Evolutionary conservation across 2,888 invertebrate genomes (phyloP).

Genomic region (Tipula confusa): DNA sequence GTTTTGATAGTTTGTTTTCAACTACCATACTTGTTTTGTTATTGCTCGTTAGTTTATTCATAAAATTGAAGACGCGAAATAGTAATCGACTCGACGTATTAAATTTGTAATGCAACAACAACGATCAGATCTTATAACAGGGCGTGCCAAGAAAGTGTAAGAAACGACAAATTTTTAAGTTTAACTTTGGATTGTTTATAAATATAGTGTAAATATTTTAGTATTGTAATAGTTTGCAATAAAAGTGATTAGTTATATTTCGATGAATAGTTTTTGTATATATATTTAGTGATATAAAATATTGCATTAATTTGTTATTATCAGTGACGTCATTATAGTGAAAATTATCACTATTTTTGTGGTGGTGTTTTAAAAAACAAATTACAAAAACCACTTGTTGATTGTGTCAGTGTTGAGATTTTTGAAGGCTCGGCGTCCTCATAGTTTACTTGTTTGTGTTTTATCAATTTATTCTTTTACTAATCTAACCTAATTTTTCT

Average conservation of each 20-base stretch:
- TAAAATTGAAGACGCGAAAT: neutral
- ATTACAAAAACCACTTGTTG: neutral
- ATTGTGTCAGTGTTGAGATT: too few relatives aligned
- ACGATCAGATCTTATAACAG: slow-evolving; percentile 38
- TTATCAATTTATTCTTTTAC: neutral
- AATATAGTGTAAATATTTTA: neutral
- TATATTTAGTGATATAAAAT: neutral
- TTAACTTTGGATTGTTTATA: neutral
- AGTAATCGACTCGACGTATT: neutral
- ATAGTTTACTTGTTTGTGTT: too few relatives aligned
- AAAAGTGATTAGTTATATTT: neutral
- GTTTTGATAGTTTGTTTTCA: neutral
- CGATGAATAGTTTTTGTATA: neutral
- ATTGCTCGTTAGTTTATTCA: neutral
- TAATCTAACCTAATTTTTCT: neutral
- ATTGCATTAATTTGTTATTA: neutral
- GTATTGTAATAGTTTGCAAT: neutral
- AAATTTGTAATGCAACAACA: slow-evolving; percentile 34
- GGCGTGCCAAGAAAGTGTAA: slow-evolving; percentile 39
- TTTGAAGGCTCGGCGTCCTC: too few relatives aligned
- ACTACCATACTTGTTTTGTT: neutral
- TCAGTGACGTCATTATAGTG: neutral
- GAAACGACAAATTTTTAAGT: slow-evolving; percentile 32
- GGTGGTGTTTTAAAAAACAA: neutral
- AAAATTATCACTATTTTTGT: neutral